Evolutionary conservation across 2,888 invertebrate species (phyloP), one percentile per base, ranked within the genome.

Genomic region (Macropis europaea): DNA sequence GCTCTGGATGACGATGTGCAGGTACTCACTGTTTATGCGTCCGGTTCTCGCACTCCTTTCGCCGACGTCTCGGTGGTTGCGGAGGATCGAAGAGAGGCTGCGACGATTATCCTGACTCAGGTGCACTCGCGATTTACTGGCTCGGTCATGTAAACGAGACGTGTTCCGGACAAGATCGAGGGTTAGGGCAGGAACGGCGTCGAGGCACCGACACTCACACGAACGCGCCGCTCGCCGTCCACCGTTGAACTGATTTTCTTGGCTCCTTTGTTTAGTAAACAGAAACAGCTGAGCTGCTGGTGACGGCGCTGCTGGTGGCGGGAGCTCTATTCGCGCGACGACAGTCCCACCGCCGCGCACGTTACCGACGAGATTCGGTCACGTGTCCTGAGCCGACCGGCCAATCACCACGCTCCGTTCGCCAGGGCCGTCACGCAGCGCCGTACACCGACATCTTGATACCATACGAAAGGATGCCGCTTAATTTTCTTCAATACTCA

Each of bases 181-280:
- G 68, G 70, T 68, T 60, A 70, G 53, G 34, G 40, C 47, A 47
- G 38, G 56, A 45, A 57, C 40, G 71, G 54, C 47, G 62, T 42
- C 60, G 66, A 62, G 48, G 54, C 48, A 76, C 62, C 50, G 64
- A 79, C 82, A n/a, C n/a, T n/a, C n/a, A 73, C 73, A 73, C 73
- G 64, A 72, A 73, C 75, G 63, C 54, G 72, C 38, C 73, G 71
- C 36, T 62, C 71, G 73, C 77, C 71, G 80, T 76, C 79, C 83
- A 81, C 85, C 77, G 85, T 84, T 77, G 80, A 77, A 79, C 83
- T 81, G 81, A 79, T 79, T 75, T 83, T n/a, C n/a, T 87, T 84
- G 83, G 75, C 83, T 87, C 86, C 88, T 89, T 89, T 88, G 88
- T 89, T 89, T 88, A 86, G 88, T 89, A 89, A 89, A 89, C 88